Evolutionary conservation across 37 sponge, comb jelly and placozoan genomes (phyloP).

Genomic region (Chondrilla cf. caribensis): DNA sequence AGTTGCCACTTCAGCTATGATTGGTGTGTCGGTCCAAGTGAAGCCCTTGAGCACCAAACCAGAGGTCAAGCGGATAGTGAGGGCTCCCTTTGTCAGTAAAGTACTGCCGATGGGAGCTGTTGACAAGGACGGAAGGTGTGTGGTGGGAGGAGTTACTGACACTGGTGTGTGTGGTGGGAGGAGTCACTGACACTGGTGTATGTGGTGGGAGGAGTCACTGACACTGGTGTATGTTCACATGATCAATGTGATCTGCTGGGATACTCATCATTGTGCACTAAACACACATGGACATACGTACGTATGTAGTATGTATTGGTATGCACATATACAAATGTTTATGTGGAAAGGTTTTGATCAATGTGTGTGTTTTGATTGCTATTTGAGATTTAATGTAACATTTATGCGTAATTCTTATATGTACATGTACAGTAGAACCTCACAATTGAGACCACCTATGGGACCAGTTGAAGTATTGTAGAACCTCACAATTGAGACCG

Average conservation of each 20-base stretch:
- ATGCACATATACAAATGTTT: too few species aligned
- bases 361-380: not conserved
- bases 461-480: too few species aligned
- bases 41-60: not conserved
- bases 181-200: too few species aligned
- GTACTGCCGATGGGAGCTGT: slow-evolving; percentile 14
- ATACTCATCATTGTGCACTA: not conserved
- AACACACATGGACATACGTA: too few species aligned
- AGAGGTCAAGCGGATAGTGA: not conserved
- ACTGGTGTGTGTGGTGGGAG: too few species aligned
- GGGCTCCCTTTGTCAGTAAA: not conserved
- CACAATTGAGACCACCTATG: too few species aligned
- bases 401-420: too few species aligned
- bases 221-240: not conserved
- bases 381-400: not conserved
- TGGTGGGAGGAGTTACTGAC: too few species aligned
- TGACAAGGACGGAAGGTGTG: slow-evolving; percentile 11
- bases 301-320: too few species aligned
- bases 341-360: too few species aligned
- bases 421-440: too few species aligned
- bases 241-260: not conserved
- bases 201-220: not conserved
- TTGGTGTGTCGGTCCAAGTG: slow-evolving; percentile 2
- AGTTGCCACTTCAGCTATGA: not conserved
- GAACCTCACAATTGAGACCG: too few species aligned